Conservation (phyloP, 2,888 invertebrate genomes). For the Rhorus exstirpatorius region DNA sequence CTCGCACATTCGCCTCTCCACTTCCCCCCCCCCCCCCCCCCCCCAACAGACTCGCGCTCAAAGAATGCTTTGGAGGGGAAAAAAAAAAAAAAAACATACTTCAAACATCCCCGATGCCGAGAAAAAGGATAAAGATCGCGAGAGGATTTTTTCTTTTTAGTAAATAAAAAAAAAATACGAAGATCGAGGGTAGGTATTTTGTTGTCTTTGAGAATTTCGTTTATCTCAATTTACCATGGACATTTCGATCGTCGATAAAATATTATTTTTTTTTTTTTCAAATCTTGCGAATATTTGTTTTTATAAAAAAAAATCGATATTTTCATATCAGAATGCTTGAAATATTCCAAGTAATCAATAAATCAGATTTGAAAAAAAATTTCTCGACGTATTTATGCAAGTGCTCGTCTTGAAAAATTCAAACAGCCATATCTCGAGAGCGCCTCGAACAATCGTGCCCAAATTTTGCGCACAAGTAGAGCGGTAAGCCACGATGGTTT, state of each 20-base stretch:
- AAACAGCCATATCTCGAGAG: too few species aligned
- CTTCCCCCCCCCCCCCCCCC: neutral
- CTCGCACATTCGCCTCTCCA: conserved; percentile 33
- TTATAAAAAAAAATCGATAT: too few species aligned
- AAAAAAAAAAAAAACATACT: conserved; percentile 65
- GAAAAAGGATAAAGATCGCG: conserved; percentile 9
- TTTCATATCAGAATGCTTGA: too few species aligned
- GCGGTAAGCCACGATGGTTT: too few species aligned
- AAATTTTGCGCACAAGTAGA: too few species aligned
- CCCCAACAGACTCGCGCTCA: conserved; percentile 11
- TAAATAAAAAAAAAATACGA: conserved; percentile 4
- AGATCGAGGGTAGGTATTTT: too few species aligned
- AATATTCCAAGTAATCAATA: too few species aligned
- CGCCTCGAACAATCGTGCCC: too few species aligned
- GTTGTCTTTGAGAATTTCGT: too few species aligned
- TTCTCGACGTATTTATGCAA: too few species aligned
- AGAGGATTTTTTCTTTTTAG: conserved; percentile 19
- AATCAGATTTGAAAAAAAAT: too few species aligned
- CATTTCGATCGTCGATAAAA: neutral
- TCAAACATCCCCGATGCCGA: conserved; percentile 33
- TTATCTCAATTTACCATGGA: neutral
- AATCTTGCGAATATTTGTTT: neutral
- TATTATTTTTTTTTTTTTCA: neutral
- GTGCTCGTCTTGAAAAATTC: too few species aligned
- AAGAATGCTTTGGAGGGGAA: conserved; percentile 63